phyloP scores from a whole-genome alignment of 2,888 invertebrate species.

The Incurvaria masculella region DNA sequence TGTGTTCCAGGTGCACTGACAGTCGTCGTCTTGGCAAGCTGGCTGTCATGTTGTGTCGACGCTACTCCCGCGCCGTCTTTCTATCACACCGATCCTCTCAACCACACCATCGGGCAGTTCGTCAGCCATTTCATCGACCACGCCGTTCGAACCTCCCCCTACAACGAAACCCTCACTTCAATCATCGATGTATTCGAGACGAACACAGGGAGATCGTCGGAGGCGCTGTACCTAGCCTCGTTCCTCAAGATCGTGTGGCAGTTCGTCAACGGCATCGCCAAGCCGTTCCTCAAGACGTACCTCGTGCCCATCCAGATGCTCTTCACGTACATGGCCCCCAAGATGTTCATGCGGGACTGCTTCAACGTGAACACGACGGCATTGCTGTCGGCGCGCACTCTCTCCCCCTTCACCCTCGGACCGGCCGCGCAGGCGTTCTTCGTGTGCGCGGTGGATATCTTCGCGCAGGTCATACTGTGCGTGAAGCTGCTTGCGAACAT shows the following conservation, averaged over 20 bases:
- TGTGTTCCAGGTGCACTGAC: too few species aligned
- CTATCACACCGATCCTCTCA: background rate
- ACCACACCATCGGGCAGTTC: background rate
- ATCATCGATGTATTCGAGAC: background rate
- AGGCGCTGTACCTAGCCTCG: background rate
- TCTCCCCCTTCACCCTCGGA: background rate
- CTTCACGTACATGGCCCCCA: background rate
- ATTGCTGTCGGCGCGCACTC: background rate
- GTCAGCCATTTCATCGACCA: background rate
- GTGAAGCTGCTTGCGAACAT: background rate
- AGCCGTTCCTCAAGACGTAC: background rate
- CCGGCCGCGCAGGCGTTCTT: background rate
- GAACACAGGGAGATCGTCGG: background rate
- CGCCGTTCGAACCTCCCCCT: background rate
- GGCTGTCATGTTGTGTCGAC: too few species aligned
- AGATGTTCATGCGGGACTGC: background rate
- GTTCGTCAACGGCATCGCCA: background rate
- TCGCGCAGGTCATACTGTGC: background rate
- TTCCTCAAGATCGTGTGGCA: background rate
- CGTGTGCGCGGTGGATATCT: background rate
- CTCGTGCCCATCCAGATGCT: background rate
- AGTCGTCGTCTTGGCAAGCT: too few species aligned
- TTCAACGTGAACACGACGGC: background rate
- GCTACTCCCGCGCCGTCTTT: background rate
- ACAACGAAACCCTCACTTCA: background rate